Evolutionary conservation across 2,888 invertebrate genomes (phyloP), one percentile per base, ranked within the genome.

Genomic region (Aethes cnicana): DNA sequence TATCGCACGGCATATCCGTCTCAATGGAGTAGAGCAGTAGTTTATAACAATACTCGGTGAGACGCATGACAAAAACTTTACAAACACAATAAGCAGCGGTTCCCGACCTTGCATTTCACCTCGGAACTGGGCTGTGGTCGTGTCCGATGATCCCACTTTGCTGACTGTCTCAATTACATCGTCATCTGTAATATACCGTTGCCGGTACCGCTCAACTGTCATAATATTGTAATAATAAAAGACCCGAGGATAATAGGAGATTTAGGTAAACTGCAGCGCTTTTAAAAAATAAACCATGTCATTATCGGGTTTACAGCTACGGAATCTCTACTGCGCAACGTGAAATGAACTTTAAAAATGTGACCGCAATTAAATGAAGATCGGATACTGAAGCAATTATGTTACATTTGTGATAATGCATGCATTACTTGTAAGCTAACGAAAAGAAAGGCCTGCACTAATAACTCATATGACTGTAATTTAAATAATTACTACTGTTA

Each of bases 1-100:
- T 81, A 84, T 81, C 77, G 82, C 84, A 84, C 84, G 81, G 72
- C 74, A 77, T 76, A 79, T 80, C 77, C 78, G 68, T 81, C 73
- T 84, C 78, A 80, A 81, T 83, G 66, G 78, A 82, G 73, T 73
- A 80, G 76, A 75, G 72, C 81, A 69, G 68, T 73, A 67, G 69
- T 68, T 69, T 68, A 63, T 66, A 79, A 84, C 81, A 83, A 81
- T 81, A 75, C 72, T 68, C 70, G 66, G 78, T 74, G 81, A 80
- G 78, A 81, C 80, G 80, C 78, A 76, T 79, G 79, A 82, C 78
- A 84, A 85, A 79, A 83, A 81, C 59, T 69, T 79, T 75, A 73
- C 70, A 70, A 77, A 74, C 74, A 84, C 81, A 84, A 83, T 82
- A 76, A 63, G 65, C 56, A 66, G 65, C 74, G 69, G 75, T 78